Evolutionary conservation across 1,140 invertebrate genomes (phyloP).

Genomic region (Bombus waltoni): DNA sequence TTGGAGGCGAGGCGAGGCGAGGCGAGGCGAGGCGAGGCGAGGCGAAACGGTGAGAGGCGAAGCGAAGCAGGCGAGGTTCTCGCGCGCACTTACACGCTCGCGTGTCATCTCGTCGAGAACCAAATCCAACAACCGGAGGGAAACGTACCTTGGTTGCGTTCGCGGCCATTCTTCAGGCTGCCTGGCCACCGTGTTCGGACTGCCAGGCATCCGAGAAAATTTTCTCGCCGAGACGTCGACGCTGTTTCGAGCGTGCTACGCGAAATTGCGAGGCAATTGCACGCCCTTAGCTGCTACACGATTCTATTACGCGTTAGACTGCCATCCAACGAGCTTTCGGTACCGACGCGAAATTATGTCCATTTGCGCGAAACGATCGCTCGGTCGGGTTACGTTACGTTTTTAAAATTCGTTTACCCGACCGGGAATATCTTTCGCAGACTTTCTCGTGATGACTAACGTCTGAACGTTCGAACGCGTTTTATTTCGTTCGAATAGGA

Average conservation of each 20-base stretch:
- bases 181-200: conserved; percentile 10
- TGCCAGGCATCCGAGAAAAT: conserved; percentile 44
- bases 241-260: background rate
- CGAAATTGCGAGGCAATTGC: conserved; percentile 19
- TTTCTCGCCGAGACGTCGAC: background rate
- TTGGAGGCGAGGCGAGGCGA: conserved; percentile 32
- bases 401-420: too few species aligned
- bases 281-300: too few species aligned
- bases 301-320: background rate
- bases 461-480: background rate
- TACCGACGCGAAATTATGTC: background rate
- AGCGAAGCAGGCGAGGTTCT: too few species aligned
- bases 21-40: background rate
- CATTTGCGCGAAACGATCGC: background rate
- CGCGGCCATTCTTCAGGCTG: conserved; percentile 53
- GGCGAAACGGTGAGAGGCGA: too few species aligned
- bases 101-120: too few species aligned
- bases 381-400: too few species aligned
- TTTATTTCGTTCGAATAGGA: too few species aligned
- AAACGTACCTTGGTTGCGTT: conserved; percentile 50
- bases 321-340: background rate
- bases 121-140: too few species aligned
- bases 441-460: too few species aligned
- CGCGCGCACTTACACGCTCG: too few species aligned
- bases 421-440: too few species aligned